A percentile compares a stretch with the other conserved stretches of the same genome.
Conservation (phyloP, 2,113 vertebrate species). For the Vimba vimba region DNA sequence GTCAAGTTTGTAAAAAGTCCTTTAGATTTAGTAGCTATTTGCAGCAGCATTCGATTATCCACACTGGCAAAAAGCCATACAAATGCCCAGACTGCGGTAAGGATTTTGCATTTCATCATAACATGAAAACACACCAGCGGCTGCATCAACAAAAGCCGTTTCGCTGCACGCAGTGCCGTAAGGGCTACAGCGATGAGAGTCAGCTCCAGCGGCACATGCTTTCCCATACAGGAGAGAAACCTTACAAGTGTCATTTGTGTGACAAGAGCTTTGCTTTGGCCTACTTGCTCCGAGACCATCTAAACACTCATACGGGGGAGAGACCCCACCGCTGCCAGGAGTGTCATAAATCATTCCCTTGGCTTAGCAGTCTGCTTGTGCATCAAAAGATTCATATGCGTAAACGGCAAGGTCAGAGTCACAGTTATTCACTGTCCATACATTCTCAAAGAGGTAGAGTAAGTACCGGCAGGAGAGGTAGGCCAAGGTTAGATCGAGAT, state of each 20-base stretch:
- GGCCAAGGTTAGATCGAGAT: slow-evolving; percentile 59
- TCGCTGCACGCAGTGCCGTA: slow-evolving; percentile 79
- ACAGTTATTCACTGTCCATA: slow-evolving; percentile 52
- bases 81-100: slow-evolving; percentile 80
- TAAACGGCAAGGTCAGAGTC: slow-evolving; percentile 67
- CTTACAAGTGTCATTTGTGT: slow-evolving; percentile 76
- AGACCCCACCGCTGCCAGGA: slow-evolving; percentile 78
- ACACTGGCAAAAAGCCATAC: slow-evolving; percentile 79
- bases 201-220: slow-evolving; percentile 78
- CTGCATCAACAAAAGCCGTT: slow-evolving; percentile 80
- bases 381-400: slow-evolving; percentile 79
- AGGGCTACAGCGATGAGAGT: slow-evolving; percentile 77
- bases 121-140: slow-evolving; percentile 79
- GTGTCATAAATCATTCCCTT: slow-evolving; percentile 78
- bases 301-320: slow-evolving; percentile 81
- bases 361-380: slow-evolving; percentile 79
- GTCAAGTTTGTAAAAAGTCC: slow-evolving; percentile 76
- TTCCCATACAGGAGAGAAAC: slow-evolving; percentile 78
- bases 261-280: slow-evolving; percentile 78
- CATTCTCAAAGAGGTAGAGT: slow-evolving; percentile 53
- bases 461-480: slow-evolving; percentile 63
- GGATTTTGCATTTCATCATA: slow-evolving; percentile 80
- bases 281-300: slow-evolving; percentile 79
- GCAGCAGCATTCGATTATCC: slow-evolving; percentile 80
- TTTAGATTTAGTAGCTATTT: slow-evolving; percentile 80